Evolutionary conservation across 2,797 vertebrate genomes (phyloP).

Genomic region (Chiloscyllium punctatum): DNA sequence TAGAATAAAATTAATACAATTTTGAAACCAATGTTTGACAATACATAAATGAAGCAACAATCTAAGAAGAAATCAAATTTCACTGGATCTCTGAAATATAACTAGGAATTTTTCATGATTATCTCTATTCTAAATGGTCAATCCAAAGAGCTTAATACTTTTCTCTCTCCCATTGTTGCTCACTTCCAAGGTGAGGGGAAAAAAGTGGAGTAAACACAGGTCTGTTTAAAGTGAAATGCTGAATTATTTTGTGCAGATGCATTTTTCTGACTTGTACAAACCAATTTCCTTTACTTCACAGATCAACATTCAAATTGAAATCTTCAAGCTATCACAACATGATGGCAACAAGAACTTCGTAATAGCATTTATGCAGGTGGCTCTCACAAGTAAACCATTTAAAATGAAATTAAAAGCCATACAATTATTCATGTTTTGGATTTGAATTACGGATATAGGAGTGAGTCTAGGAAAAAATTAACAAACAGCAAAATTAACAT

Average conservation of each 20-base stretch:
- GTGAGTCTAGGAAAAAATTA: too few relatives aligned
- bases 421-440: neutral
- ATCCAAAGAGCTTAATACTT: neutral
- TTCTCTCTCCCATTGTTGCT: neutral
- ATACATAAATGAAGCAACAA: neutral
- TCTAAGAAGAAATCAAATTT: neutral
- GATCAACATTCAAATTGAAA: neutral
- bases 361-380: neutral
- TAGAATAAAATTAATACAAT: constrained; percentile 17
- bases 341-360: neutral
- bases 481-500: too few relatives aligned
- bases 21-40: neutral
- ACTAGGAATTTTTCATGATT: neutral
- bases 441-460: neutral
- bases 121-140: neutral
- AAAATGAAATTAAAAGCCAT: neutral
- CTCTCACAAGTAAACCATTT: neutral
- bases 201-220: neutral
- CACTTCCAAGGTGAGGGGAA: too few relatives aligned
- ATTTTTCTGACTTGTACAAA: neutral
- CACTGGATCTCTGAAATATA: neutral
- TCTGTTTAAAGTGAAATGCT: neutral
- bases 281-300: neutral
- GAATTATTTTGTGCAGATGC: neutral
- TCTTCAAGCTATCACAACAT: neutral